Evolutionary conservation across 2,797 vertebrate genomes (phyloP).

Genomic region (Schizopygopsis malacanthus): DNA sequence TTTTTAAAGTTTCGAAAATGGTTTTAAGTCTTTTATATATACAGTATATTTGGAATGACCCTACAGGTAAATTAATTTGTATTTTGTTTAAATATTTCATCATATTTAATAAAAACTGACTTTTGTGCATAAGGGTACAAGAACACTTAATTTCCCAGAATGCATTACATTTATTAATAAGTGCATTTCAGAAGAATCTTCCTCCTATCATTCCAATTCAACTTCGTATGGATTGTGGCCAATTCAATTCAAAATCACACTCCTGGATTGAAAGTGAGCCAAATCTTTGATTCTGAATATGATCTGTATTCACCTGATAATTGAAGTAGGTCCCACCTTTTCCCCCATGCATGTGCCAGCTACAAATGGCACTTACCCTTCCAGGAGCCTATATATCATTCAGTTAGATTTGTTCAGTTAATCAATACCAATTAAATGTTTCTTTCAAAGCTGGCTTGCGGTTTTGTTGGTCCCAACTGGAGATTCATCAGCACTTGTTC

Average conservation of each 20-base stretch:
- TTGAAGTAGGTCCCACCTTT: not conserved
- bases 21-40: too few relatives aligned
- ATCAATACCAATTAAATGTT: conserved; percentile 70
- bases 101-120: not conserved
- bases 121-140: not conserved
- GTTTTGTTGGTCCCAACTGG: conserved; percentile 76
- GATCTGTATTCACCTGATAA: not conserved
- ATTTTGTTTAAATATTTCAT: not conserved
- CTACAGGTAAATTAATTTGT: not conserved
- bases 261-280: not conserved
- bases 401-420: conserved; percentile 34
- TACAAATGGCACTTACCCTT: conserved; percentile 12
- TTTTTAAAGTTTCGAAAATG: not conserved
- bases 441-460: conserved; percentile 70
- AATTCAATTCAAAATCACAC: not conserved
- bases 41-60: not conserved
- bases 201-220: not conserved
- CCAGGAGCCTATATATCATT: conserved; percentile 9
- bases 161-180: not conserved
- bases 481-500: conserved; percentile 78
- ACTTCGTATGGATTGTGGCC: not conserved
- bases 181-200: not conserved
- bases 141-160: not conserved
- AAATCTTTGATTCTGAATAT: not conserved
- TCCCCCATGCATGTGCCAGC: not conserved